These are phyloP conservation scores for Diplolepis rosae DNA, from an alignment of 2,888 invertebrate species.

Conservation along the genomic window DNA sequence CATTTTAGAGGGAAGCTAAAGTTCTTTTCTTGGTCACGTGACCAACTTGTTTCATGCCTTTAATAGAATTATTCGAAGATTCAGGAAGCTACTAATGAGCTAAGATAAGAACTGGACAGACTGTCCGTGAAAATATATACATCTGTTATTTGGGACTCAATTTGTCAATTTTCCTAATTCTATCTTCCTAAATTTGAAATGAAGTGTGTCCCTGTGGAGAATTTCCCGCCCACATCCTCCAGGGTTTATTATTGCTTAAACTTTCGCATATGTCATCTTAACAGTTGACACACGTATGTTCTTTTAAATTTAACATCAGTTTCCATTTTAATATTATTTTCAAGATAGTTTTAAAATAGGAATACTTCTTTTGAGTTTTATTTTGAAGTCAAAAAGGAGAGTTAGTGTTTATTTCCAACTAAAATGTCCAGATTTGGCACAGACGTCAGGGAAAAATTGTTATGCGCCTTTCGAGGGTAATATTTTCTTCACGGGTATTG, in stretches of 20 bases:
- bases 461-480: background rate
- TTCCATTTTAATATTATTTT: too few relatives aligned
- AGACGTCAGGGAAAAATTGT: slow-evolving; percentile 12
- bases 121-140: slow-evolving; percentile 14
- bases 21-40: too few relatives aligned
- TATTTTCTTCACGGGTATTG: slow-evolving; percentile 21
- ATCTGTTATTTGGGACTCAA: background rate
- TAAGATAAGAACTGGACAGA: slow-evolving; percentile 8
- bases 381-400: too few relatives aligned
- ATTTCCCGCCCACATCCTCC: background rate
- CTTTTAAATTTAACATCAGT: too few relatives aligned
- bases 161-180: background rate
- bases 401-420: background rate
- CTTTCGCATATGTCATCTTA: too few relatives aligned
- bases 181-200: slow-evolving; percentile 22
- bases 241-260: background rate
- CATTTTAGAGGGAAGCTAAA: too few relatives aligned
- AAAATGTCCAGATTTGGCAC: background rate
- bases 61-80: too few relatives aligned
- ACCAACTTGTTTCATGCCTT: too few relatives aligned
- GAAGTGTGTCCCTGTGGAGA: background rate
- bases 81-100: slow-evolving; percentile 54
- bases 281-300: too few relatives aligned
- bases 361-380: too few relatives aligned
- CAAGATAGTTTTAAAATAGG: too few relatives aligned